Evolutionary conservation across 2,113 vertebrate genomes (phyloP).

Genomic region (Tetrax tetrax): DNA sequence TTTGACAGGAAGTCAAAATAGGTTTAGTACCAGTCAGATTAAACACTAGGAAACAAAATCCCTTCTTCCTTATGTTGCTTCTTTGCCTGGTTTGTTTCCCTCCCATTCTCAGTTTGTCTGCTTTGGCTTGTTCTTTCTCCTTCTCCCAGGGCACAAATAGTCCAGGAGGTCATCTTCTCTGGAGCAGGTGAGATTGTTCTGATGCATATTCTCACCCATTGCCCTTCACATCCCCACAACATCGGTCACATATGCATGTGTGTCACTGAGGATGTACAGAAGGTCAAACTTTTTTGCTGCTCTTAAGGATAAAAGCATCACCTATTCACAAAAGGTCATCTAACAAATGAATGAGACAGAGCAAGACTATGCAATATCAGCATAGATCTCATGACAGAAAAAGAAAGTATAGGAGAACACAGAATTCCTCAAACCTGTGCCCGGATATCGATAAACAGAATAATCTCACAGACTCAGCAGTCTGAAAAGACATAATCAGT

Average conservation of each 20-base stretch:
- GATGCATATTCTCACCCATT: not conserved
- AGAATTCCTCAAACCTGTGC: not conserved
- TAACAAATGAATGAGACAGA: not conserved
- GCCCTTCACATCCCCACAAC: not conserved
- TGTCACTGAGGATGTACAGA: not conserved
- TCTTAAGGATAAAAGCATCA: not conserved
- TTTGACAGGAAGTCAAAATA: conserved; percentile 7
- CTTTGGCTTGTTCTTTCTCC: not conserved
- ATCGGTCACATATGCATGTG: not conserved
- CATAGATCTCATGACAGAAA: not conserved
- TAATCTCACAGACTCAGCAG: not conserved
- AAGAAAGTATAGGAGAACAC: not conserved
- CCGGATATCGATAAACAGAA: not conserved
- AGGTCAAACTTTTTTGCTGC: not conserved
- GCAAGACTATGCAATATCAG: not conserved
- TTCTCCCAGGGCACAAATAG: not conserved
- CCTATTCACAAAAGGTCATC: not conserved
- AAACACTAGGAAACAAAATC: not conserved
- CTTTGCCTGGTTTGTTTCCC: not conserved
- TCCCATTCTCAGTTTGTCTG: not conserved
- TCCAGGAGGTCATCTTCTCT: not conserved
- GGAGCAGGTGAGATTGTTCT: not conserved
- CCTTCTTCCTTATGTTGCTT: not conserved
- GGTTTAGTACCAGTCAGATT: not conserved
- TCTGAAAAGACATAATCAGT: not conserved